These are phyloP conservation scores for Hozukius guyotensis DNA, from an alignment of 2,797 vertebrate species.

Conservation along the genomic window DNA sequence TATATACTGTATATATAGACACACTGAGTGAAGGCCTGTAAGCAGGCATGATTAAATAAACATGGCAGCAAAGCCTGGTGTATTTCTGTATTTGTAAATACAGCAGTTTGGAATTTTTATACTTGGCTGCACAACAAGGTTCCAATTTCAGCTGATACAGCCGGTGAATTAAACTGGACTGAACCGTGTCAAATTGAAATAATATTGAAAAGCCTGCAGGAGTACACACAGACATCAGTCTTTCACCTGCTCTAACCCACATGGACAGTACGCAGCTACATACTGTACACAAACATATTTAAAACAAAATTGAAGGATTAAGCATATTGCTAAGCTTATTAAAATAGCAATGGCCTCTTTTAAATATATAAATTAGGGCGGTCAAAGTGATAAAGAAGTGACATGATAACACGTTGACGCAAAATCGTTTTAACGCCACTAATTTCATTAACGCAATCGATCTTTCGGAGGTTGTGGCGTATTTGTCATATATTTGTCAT, in stretches of 20 bases:
- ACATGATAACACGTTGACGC: no score
- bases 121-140: conserved; percentile 11
- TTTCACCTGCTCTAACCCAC: background rate
- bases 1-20: background rate
- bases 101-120: background rate
- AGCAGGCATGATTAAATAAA: conserved; percentile 3
- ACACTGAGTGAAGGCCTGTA: background rate
- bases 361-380: background rate
- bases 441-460: no score
- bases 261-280: background rate
- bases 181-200: conserved; percentile 7
- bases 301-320: background rate
- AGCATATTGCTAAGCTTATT: background rate
- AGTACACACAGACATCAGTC: background rate
- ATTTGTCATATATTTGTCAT: no score
- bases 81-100: conserved; percentile 26
- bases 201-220: background rate
- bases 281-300: background rate
- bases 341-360: background rate
- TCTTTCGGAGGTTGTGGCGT: no score
- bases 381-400: no score
- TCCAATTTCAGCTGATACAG: conserved; percentile 5
- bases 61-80: background rate
- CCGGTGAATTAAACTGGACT: conserved; percentile 6
- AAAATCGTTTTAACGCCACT: no score